These are phyloP conservation scores for Aegithalos caudatus DNA, from an alignment of 2,113 vertebrate genomes.

Conservation along the genomic window DNA sequence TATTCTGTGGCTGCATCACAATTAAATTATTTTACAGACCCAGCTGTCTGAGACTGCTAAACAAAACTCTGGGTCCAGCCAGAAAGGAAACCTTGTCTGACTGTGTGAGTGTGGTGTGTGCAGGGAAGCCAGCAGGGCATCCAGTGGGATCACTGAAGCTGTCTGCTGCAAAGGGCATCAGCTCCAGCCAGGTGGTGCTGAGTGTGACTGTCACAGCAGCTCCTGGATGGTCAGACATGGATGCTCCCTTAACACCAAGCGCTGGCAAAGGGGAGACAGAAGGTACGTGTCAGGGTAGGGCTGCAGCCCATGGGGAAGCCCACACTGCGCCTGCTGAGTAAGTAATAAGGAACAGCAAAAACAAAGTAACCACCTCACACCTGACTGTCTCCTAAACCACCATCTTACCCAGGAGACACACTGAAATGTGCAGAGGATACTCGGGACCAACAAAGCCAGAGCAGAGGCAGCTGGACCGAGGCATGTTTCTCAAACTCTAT, in stretches of 20 bases:
- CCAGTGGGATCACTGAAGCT: background rate
- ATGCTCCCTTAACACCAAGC: background rate
- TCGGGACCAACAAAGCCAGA: background rate
- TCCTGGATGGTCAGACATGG: background rate
- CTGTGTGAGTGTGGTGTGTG: background rate
- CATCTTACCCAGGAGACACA: background rate
- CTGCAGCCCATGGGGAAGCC: background rate
- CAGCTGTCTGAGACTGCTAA: background rate
- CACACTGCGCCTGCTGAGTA: fast-evolving
- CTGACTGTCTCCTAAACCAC: background rate
- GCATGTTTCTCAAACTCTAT: fast-evolving
- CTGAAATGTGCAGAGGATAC: background rate
- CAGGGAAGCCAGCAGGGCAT: background rate
- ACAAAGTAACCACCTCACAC: background rate
- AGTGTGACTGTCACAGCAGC: background rate
- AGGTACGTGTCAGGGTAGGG: fast-evolving
- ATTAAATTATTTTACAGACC: background rate
- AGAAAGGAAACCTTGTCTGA: background rate
- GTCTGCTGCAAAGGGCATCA: background rate
- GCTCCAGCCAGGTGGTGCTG: background rate
- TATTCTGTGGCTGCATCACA: background rate
- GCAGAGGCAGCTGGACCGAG: fast-evolving
- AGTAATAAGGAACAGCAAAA: background rate
- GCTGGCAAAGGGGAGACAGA: background rate
- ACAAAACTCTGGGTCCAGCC: background rate